These are phyloP conservation scores for Mamestra brassicae DNA, from an alignment of 2,888 invertebrate species.

Conservation along the genomic window DNA sequence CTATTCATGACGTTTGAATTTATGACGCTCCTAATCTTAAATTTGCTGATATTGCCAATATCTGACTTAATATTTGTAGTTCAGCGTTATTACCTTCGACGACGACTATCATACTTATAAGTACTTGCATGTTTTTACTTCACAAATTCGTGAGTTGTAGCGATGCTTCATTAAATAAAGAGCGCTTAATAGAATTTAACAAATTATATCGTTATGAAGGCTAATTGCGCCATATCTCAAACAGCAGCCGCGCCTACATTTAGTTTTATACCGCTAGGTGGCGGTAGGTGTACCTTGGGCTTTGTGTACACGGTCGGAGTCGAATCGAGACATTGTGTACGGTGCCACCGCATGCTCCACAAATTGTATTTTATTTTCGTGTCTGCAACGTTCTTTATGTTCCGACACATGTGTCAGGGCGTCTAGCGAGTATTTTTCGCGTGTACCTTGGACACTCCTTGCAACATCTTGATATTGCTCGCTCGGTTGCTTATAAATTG, in stretches of 20 bases:
- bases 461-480: slow-evolving; percentile 51
- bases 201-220: slow-evolving; percentile 62
- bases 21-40: slow-evolving; percentile 66
- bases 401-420: slow-evolving; percentile 41
- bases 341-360: slow-evolving; percentile 38
- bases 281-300: slow-evolving; percentile 49
- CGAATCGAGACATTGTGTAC: slow-evolving; percentile 52
- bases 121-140: slow-evolving; percentile 38
- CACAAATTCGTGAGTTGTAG: slow-evolving; percentile 47
- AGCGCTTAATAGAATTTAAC: slow-evolving; percentile 62
- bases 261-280: slow-evolving; percentile 52
- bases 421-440: slow-evolving; percentile 49
- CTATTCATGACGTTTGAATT: slow-evolving; percentile 68
- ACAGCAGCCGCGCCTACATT: slow-evolving; percentile 42
- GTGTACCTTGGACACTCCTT: slow-evolving; percentile 39
- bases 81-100: slow-evolving; percentile 39
- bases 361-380: slow-evolving; percentile 62
- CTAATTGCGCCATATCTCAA: slow-evolving; percentile 63
- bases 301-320: slow-evolving; percentile 27
- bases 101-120: background rate
- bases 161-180: slow-evolving; percentile 60
- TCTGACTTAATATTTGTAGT: slow-evolving; percentile 54
- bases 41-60: slow-evolving; percentile 67
- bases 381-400: slow-evolving; percentile 56
- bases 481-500: slow-evolving; percentile 43